phyloP scores from a whole-genome alignment of 2,113 vertebrate genomes.

The Spea multiplicata region DNA sequence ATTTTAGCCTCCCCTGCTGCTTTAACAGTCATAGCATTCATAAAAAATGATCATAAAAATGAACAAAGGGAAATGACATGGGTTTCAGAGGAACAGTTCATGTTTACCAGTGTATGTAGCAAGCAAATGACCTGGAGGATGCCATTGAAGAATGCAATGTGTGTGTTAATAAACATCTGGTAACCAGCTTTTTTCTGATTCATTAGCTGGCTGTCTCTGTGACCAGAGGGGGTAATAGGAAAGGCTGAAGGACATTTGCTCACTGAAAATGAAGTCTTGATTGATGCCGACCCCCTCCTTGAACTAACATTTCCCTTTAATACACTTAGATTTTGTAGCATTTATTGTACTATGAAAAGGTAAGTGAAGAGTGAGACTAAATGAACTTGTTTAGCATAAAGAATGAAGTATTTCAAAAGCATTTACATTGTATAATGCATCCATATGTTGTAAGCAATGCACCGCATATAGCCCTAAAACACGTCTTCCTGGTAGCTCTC shows the following conservation, averaged over 20 bases:
- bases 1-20: too few relatives aligned
- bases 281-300: conserved; percentile 55
- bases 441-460: too few relatives aligned
- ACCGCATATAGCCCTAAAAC: too few relatives aligned
- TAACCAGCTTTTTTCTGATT: conserved; percentile 90
- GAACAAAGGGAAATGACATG: conserved; percentile 53
- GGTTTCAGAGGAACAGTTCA: conserved; percentile 45
- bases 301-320: conserved; percentile 40
- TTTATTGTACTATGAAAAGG: too few relatives aligned
- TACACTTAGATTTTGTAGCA: too few relatives aligned
- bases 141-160: conserved; percentile 72
- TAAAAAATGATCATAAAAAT: background rate
- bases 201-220: conserved; percentile 78
- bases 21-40: background rate
- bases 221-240: conserved; percentile 68
- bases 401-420: too few relatives aligned
- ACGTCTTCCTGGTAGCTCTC: too few relatives aligned
- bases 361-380: too few relatives aligned
- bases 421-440: too few relatives aligned
- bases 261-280: conserved; percentile 62
- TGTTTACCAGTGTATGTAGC: conserved; percentile 57
- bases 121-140: conserved; percentile 70
- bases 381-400: too few relatives aligned
- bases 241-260: conserved; percentile 63
- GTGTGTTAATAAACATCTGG: conserved; percentile 88